phyloP scores from a whole-genome alignment of 2,113 vertebrate species.

The Zosterops borbonicus region DNA sequence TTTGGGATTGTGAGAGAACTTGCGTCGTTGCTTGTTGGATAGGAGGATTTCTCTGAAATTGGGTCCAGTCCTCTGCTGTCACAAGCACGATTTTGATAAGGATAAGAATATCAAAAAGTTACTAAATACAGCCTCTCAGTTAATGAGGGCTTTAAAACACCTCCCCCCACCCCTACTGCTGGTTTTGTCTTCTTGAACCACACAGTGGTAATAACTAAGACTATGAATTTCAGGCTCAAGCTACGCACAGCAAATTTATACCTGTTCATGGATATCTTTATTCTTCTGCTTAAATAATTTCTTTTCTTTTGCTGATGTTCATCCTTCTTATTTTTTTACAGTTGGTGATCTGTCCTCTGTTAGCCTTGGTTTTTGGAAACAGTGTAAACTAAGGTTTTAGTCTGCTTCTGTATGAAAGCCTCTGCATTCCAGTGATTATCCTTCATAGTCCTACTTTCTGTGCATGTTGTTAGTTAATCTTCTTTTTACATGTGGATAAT shows the following conservation, averaged over 20 bases:
- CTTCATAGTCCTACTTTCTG: conserved; percentile 48
- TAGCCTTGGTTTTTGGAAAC: neutral
- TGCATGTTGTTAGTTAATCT: conserved; percentile 54
- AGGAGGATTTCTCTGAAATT: neutral
- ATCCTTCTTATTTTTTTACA: neutral
- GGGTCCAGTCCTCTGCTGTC: neutral
- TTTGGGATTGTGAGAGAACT: neutral
- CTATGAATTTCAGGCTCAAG: neutral
- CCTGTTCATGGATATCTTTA: neutral
- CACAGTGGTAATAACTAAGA: neutral
- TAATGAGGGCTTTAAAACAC: neutral
- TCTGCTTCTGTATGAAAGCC: conserved; percentile 30
- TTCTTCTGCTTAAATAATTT: neutral
- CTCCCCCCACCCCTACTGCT: neutral
- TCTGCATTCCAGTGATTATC: conserved; percentile 38
- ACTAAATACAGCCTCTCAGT: neutral
- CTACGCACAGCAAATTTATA: neutral
- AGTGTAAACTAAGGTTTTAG: conserved; percentile 29
- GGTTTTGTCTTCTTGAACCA: neutral
- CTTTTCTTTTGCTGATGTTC: neutral
- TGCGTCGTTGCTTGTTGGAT: neutral
- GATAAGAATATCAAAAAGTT: neutral
- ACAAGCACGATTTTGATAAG: neutral
- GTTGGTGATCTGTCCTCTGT: neutral
- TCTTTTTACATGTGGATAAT: conserved; percentile 23